A percentile compares a stretch with the other conserved stretches of the same genome.
Evolutionary conservation across 2,888 invertebrate genomes (phyloP).

Genomic region (Willowsia nigromaculata): DNA sequence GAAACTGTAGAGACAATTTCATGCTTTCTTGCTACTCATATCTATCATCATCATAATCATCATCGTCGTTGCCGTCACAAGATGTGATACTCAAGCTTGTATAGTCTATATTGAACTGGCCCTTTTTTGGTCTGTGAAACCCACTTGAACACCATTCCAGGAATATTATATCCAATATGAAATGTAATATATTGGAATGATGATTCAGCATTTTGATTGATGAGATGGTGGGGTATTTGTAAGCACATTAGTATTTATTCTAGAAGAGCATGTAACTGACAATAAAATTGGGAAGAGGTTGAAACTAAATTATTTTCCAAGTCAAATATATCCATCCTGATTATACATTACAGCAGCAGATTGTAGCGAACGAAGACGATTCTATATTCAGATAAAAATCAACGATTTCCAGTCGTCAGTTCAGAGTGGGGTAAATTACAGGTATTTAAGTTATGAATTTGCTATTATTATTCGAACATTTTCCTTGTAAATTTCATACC

Average conservation of each 20-base stretch:
- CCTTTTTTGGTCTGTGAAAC: not conserved
- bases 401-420: too few relatives aligned
- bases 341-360: too few relatives aligned
- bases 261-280: not conserved
- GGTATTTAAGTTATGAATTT: too few relatives aligned
- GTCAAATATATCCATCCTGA: too few relatives aligned
- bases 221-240: not conserved
- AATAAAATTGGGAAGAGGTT: not conserved
- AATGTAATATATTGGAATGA: not conserved
- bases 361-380: too few relatives aligned
- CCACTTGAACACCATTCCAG: not conserved
- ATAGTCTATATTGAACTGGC: not conserved
- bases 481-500: too few relatives aligned
- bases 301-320: not conserved
- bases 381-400: too few relatives aligned
- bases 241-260: not conserved
- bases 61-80: not conserved
- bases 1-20: conserved; percentile 18
- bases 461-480: too few relatives aligned
- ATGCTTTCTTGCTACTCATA: conserved; percentile 11
- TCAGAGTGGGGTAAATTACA: too few relatives aligned
- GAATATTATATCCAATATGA: not conserved
- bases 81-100: not conserved
- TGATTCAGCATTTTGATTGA: not conserved
- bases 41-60: not conserved